Percentiles rank a stretch among this genome's conserved stretches.
phyloP scores from a whole-genome alignment of 2,888 invertebrate species.

The Dasypogon diadema region DNA sequence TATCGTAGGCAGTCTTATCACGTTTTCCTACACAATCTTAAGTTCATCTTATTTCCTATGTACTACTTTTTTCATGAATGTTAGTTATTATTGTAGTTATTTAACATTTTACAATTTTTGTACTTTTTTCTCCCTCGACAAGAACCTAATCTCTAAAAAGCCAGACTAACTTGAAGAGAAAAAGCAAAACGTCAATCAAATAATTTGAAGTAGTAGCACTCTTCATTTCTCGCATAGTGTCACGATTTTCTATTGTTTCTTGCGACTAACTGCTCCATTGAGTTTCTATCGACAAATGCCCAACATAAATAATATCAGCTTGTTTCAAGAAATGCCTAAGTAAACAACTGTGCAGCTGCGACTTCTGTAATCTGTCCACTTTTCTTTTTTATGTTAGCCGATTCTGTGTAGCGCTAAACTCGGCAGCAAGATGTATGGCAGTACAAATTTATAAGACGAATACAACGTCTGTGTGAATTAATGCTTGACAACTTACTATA shows the following conservation, averaged over 20 bases:
- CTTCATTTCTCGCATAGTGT: constrained; percentile 20
- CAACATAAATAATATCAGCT: constrained; percentile 27
- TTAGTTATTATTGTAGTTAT: too few species aligned
- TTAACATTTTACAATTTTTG: too few species aligned
- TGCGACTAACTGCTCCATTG: constrained; percentile 17
- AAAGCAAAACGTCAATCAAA: background rate
- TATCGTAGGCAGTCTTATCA: too few species aligned
- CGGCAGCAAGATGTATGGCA: background rate
- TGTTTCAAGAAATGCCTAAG: background rate
- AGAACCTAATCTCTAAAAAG: too few species aligned
- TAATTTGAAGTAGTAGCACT: constrained; percentile 8
- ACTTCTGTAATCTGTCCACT: too few species aligned
- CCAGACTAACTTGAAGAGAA: too few species aligned
- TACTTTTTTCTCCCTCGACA: too few species aligned
- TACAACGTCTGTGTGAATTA: background rate
- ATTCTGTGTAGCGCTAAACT: background rate
- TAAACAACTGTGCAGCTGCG: background rate
- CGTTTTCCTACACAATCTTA: too few species aligned
- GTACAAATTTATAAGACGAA: constrained; percentile 11
- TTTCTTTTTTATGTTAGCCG: background rate
- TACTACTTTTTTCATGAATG: too few species aligned
- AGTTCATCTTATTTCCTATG: too few species aligned
- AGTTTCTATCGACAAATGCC: constrained; percentile 21
- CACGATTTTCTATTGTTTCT: constrained; percentile 15
- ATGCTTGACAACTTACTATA: background rate